A percentile compares a stretch with the other conserved stretches of the same genome.
phyloP scores from a whole-genome alignment of 2,113 vertebrate genomes.

The Rhabdomys dilectus region DNA sequence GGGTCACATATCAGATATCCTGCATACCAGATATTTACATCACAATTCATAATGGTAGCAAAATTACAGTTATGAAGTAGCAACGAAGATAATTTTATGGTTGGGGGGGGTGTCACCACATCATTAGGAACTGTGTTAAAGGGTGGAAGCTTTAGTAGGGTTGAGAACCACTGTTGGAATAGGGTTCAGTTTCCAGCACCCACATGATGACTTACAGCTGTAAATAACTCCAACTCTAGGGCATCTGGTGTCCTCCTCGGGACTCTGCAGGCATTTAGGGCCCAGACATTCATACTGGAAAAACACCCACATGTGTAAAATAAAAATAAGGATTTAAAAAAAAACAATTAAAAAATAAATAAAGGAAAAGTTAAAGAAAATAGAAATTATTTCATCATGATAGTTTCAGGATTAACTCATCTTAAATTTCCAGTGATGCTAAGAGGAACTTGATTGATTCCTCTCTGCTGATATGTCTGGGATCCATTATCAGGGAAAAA shows the following conservation, averaged over 20 bases:
- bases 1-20: neutral
- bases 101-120: neutral
- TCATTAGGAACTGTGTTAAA: neutral
- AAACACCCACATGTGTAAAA: neutral
- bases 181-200: neutral
- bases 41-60: neutral
- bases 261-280: neutral
- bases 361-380: neutral
- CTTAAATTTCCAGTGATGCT: slow-evolving; percentile 21
- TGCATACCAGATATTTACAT: neutral
- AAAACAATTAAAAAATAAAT: neutral
- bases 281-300: neutral
- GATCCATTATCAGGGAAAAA: neutral
- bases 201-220: neutral
- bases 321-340: neutral
- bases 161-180: neutral
- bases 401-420: slow-evolving; percentile 10
- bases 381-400: neutral
- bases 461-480: neutral
- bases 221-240: neutral
- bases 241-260: neutral
- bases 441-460: neutral
- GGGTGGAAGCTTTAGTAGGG: neutral
- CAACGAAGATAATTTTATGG: neutral
- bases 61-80: neutral